Evolutionary conservation across 2,113 vertebrate genomes (phyloP), one percentile per base, ranked within the genome.

Genomic region (Embiotoca jacksoni): DNA sequence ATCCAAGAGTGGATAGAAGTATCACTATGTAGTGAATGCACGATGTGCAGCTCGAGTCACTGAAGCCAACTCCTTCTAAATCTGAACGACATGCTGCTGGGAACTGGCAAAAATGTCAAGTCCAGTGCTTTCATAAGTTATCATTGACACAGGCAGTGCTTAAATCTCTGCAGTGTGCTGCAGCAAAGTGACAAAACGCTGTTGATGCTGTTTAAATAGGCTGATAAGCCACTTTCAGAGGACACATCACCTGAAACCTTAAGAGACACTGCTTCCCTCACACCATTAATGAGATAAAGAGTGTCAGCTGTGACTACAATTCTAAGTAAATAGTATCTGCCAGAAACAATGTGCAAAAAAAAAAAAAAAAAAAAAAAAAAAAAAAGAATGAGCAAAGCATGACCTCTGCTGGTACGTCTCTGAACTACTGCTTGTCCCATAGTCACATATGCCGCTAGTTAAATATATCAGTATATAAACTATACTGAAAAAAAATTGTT

Each of bases 351-450:
- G 31, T 0, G 16, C 0, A 44, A 16, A 75, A 69, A 6, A 37
- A 0, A 23, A 5, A 11, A 11, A 32, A 5, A 5, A 11, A 11
- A 32, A 5, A 52, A 6, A 7, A 35, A 33, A 53, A 35, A 11
- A 14, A 9, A 13, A 80, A 56, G 30, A 0, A 49, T 63, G n/a
- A 68, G 16, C 37, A 33, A 1, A 78, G 30, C 2, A 33, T 68
- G 88, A 72, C 88, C 75, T 58, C 89, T 91, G 70, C 69, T 87
- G 89, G 89, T 69, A 7, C 41, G 11, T 33, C 5, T 70, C 11
- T n/a, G n/a, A 44, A 73, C 8, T 57, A 16, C 63, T 0, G 16
- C 32, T 44, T 46, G 2, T 2, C 13, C 13, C 23, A 23, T 23
- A 23, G 23, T 23, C 23, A 23, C 23, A 23, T 23, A 23, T 23